These are phyloP conservation scores for Aplodontia rufa DNA, from an alignment of 2,113 vertebrate species.

Conservation along the genomic window DNA sequence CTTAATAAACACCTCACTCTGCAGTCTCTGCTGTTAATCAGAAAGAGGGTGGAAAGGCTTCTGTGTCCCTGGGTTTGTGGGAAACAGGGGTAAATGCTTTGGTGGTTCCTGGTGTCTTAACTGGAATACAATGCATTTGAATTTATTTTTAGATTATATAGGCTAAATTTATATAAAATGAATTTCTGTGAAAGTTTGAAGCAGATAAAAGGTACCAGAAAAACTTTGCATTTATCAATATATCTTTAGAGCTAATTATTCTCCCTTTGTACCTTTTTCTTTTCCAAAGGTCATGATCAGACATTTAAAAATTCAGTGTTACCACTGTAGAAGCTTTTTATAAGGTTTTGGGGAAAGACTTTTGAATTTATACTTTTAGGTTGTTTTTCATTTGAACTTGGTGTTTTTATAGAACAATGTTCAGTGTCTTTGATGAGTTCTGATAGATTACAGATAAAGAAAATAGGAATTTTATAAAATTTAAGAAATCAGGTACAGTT, in stretches of 20 bases:
- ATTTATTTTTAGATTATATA: not conserved
- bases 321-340: not conserved
- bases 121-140: not conserved
- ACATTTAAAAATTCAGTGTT: not conserved
- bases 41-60: not conserved
- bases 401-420: not conserved
- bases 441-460: not conserved
- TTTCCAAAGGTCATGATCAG: not conserved
- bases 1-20: not conserved
- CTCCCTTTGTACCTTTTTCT: not conserved
- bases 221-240: slow-evolving; percentile 1
- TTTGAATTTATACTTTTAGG: not conserved
- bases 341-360: not conserved
- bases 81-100: not conserved
- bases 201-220: not conserved
- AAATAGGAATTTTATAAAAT: not conserved
- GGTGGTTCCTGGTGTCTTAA: not conserved
- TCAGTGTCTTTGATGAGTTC: not conserved
- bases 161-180: not conserved
- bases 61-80: not conserved
- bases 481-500: not conserved
- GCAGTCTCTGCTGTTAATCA: not conserved
- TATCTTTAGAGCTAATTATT: slow-evolving; percentile 15
- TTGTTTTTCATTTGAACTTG: not conserved
- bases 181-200: slow-evolving; percentile 9